Evolutionary conservation across 2,113 vertebrate species (phyloP).

Genomic region (Dolichotis patagonum): DNA sequence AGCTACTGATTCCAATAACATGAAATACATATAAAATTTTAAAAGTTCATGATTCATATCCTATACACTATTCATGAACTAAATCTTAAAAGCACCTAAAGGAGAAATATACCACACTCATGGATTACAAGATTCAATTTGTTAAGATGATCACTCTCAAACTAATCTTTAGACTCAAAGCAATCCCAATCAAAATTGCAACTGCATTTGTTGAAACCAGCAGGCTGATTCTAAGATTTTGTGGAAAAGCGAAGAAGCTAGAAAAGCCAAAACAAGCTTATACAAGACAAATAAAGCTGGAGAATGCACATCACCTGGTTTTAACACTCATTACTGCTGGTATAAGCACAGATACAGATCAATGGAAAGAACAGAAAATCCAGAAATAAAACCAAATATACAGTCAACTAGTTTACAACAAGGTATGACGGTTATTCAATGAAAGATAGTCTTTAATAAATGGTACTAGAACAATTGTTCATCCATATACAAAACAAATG

Average conservation of each 20-base stretch:
- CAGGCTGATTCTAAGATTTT: background rate
- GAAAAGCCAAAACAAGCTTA: background rate
- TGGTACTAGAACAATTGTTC: background rate
- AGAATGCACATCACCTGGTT: background rate
- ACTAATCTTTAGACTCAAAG: background rate
- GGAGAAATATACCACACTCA: background rate
- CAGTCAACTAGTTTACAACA: background rate
- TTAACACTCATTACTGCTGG: background rate
- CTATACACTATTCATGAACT: background rate
- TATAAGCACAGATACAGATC: background rate
- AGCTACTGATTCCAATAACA: background rate
- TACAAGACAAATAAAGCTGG: background rate
- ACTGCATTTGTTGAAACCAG: background rate
- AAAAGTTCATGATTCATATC: background rate
- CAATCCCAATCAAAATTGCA: background rate
- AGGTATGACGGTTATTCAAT: background rate
- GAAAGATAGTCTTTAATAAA: conserved; percentile 34
- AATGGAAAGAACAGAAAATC: background rate
- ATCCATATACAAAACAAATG: background rate
- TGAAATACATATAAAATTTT: background rate
- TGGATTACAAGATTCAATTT: background rate
- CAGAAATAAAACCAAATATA: background rate
- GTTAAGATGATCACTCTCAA: background rate
- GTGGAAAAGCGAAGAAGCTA: background rate
- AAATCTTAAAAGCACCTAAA: background rate